Evolutionary conservation across 37 sponge, comb jelly and placozoan genomes (phyloP).

Genomic region (Aplysina aerophoba): DNA sequence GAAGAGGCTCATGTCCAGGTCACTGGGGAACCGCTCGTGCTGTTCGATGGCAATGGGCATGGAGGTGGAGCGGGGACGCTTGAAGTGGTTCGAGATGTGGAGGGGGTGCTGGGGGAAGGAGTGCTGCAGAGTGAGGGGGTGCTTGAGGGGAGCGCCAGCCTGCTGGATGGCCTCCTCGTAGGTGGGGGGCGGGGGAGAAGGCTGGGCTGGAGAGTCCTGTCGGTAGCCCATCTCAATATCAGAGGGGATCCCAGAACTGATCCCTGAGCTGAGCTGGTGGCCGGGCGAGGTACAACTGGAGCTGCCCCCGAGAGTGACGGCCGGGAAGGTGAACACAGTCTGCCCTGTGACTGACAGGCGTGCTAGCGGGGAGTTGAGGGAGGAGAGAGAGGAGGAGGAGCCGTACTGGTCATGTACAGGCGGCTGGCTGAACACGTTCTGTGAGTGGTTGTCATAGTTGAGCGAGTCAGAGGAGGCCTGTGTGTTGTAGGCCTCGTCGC

Average conservation of each 20-base stretch:
- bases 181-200: constrained; percentile 51
- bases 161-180: constrained; percentile 46
- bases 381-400: constrained; percentile 77
- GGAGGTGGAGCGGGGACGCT: constrained; percentile 71
- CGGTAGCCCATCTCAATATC: constrained; percentile 12
- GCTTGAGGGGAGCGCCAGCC: constrained; percentile 25
- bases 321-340: background rate
- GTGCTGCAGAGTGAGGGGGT: constrained; percentile 24
- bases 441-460: constrained; percentile 42
- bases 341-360: background rate
- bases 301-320: background rate
- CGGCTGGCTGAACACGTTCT: constrained; percentile 45
- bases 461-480: constrained; percentile 47
- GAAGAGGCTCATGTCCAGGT: constrained; percentile 67
- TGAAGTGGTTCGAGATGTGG: constrained; percentile 58
- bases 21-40: constrained; percentile 37
- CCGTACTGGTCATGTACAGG: constrained; percentile 65
- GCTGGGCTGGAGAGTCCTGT: background rate
- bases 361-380: constrained; percentile 80
- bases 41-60: constrained; percentile 42
- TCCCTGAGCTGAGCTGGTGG: constrained; percentile 8
- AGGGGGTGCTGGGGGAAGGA: constrained; percentile 50
- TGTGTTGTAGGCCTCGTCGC: constrained; percentile 29
- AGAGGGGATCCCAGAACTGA: constrained; percentile 28
- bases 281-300: constrained; percentile 20